Evolutionary conservation across 2,888 invertebrate species (phyloP).

Genomic region (Odontocerum albicorne): DNA sequence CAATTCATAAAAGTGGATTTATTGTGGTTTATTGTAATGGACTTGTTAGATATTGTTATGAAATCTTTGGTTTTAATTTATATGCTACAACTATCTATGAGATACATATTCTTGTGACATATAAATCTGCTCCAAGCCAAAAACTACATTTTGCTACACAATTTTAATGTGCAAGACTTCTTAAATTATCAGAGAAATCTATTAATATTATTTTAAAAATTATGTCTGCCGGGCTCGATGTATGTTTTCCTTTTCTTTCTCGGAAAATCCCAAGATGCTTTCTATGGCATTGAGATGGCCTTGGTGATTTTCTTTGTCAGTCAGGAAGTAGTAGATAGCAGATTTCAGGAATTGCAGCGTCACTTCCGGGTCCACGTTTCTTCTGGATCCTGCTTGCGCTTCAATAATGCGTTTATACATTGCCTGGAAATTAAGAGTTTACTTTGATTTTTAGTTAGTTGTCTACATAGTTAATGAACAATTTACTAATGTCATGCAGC

Average conservation of each 20-base stretch:
- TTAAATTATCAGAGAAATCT: constrained; percentile 32
- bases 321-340: constrained; percentile 89
- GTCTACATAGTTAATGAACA: too few relatives aligned
- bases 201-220: constrained; percentile 7
- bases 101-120: too few relatives aligned
- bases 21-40: too few relatives aligned
- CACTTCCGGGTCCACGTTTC: constrained; percentile 84
- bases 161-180: too few relatives aligned
- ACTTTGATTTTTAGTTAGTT: constrained; percentile 8
- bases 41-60: too few relatives aligned
- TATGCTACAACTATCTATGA: too few relatives aligned
- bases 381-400: constrained; percentile 69
- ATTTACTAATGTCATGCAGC: too few relatives aligned
- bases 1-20: too few relatives aligned
- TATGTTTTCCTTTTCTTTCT: constrained; percentile 77
- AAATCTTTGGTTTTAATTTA: too few relatives aligned
- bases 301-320: constrained; percentile 85
- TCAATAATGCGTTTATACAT: constrained; percentile 84
- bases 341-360: constrained; percentile 91
- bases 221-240: constrained; percentile 62
- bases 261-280: constrained; percentile 87
- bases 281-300: constrained; percentile 89
- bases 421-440: too few relatives aligned
- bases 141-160: too few relatives aligned
- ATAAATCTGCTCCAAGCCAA: too few relatives aligned